phyloP scores from a whole-genome alignment of 2,797 vertebrate genomes.

The Chromobotia macracanthus region DNA sequence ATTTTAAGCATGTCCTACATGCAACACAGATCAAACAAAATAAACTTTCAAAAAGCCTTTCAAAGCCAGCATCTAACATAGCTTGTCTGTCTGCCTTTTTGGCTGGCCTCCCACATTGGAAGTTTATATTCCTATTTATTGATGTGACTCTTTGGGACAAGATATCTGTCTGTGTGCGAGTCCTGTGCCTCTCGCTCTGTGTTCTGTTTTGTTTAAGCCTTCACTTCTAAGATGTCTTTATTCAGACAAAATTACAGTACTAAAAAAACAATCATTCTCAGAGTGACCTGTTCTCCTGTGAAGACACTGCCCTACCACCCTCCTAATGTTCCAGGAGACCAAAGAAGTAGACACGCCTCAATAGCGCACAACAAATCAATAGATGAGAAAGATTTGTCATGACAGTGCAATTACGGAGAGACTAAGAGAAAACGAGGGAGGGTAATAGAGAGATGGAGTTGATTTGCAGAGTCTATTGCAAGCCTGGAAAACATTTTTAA shows the following conservation, averaged over 20 bases:
- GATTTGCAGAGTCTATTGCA: background rate
- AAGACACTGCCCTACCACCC: constrained; percentile 13
- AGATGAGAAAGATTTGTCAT: constrained; percentile 42
- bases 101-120: background rate
- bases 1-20: constrained; percentile 27
- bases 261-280: constrained; percentile 26
- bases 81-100: constrained; percentile 19
- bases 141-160: background rate
- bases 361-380: constrained; percentile 43
- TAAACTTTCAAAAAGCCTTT: constrained; percentile 35
- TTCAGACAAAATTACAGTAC: background rate
- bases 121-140: background rate
- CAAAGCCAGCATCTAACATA: constrained; percentile 8
- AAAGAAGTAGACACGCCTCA: constrained; percentile 21
- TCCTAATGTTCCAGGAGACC: constrained; percentile 12
- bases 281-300: constrained; percentile 14
- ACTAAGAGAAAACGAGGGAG: constrained; percentile 3
- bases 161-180: background rate
- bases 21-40: constrained; percentile 13
- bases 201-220: background rate
- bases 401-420: constrained; percentile 48
- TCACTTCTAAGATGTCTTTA: constrained; percentile 13
- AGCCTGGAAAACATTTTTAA: constrained; percentile 18
- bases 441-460: background rate
- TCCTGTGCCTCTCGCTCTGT: background rate